Evolutionary conservation across 2,888 invertebrate genomes (phyloP).

Genomic region (Drosophila mimetica): DNA sequence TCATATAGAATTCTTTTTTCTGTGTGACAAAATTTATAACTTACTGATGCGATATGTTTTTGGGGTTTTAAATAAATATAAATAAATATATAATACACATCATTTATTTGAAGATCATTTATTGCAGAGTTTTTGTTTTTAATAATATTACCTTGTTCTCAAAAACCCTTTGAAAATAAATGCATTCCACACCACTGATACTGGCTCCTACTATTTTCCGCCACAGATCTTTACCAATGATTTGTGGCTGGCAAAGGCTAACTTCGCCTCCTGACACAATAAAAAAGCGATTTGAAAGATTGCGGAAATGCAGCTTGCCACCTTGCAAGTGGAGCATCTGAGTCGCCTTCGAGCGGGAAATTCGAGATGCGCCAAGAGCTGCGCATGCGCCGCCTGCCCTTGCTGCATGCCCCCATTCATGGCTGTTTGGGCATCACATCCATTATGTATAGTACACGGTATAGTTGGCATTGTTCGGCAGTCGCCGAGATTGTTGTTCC

Average conservation of each 20-base stretch:
- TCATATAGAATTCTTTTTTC: no score
- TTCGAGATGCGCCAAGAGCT: constrained; percentile 43
- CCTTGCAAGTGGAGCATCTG: constrained; percentile 55
- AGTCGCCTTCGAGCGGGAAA: constrained; percentile 51
- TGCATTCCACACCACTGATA: background rate
- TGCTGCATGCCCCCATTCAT: constrained; percentile 46
- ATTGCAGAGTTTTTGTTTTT: no score
- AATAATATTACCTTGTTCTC: no score
- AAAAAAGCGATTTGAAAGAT: constrained; percentile 50
- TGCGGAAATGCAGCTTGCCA: constrained; percentile 40
- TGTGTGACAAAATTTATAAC: no score
- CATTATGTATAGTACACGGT: background rate
- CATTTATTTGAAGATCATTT: no score
- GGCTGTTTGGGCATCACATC: constrained; percentile 35
- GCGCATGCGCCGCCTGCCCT: constrained; percentile 39
- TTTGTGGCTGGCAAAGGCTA: constrained; percentile 22
- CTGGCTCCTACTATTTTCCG: background rate
- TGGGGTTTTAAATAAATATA: no score
- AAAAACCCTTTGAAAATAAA: background rate
- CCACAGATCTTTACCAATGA: constrained; percentile 21
- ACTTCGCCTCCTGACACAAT: constrained; percentile 13
- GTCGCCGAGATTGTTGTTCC: constrained; percentile 54
- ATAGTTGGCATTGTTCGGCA: constrained; percentile 23
- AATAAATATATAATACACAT: no score
- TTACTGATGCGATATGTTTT: no score